Evolutionary conservation across 2,888 invertebrate genomes (phyloP), one percentile per base, ranked within the genome.

Genomic region (Antitype chi): DNA sequence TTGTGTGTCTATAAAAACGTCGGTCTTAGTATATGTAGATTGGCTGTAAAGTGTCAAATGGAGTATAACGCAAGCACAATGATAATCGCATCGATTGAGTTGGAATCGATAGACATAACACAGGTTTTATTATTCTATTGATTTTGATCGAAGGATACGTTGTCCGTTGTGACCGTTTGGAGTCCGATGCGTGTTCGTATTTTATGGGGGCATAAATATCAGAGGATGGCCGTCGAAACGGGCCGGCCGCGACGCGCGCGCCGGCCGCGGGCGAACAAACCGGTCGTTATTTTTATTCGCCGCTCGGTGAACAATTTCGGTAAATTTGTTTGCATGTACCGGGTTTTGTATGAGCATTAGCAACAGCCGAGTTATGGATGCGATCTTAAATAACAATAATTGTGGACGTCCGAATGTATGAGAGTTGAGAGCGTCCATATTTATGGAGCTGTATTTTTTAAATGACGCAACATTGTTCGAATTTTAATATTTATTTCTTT

Each of bases 271-370:
- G 92, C 92, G 66, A 57, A 86, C 90, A 92, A 93, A 93, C 93
- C 94, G 93, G 93, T 94, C 93, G 92, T 95, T 93, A 94, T 95
- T 94, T 94, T 92, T 93, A 93, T 93, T 92, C 91, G 91, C 91
- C 92, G 92, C 89, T 90, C 88, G 92, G 92, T 87, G 93, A 94
- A 94, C 94, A 92, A 95, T 95, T 95, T 95, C 89, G 95, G 94
- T 95, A 95, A 96, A 96, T 95, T 95, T 95, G 96, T 96, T 95
- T 95, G 95, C 94, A 93, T 94, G 94, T 93, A 91, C 90, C 90
- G 87, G 90, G 92, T 94, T 94, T 94, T 93, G 94, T 94, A 93
- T 93, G 92, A 91, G 90, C 93, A 94, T 95, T 95, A 95, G 94
- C 92, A 90, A 92, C 90, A 89, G 85, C 83, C 86, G 90, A 92